A percentile compares a stretch with the other conserved stretches of the same genome.
Conservation (phyloP, 2,888 invertebrate genomes). For the Metopia argyrocephala region DNA sequence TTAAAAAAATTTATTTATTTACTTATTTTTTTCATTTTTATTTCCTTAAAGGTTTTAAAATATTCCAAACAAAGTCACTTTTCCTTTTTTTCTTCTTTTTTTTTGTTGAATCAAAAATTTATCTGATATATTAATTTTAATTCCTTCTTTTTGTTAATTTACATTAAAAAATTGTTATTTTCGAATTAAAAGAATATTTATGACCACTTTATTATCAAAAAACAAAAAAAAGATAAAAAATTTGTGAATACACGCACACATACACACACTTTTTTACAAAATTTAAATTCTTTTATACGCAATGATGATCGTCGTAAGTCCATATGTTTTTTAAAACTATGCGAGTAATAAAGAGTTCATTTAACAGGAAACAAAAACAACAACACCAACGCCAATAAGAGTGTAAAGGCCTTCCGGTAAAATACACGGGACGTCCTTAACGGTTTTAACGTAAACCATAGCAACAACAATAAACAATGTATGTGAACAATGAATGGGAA, state of each 20-base stretch:
- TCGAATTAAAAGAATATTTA: slow-evolving; percentile 26
- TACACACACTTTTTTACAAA: not conserved
- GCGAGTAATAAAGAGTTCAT: slow-evolving; percentile 31
- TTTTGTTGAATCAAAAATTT: no score
- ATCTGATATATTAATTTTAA: not conserved
- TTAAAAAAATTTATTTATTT: not conserved
- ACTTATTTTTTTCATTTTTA: no score
- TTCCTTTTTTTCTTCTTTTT: not conserved
- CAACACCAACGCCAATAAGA: not conserved
- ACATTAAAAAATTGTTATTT: not conserved
- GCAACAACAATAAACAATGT: not conserved
- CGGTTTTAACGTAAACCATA: slow-evolving; percentile 45
- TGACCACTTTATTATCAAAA: slow-evolving; percentile 38
- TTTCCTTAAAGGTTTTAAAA: not conserved
- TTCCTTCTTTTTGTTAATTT: slow-evolving; percentile 32
- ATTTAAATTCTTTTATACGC: not conserved
- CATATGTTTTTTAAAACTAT: not conserved
- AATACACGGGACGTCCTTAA: slow-evolving; percentile 53
- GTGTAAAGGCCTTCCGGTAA: slow-evolving; percentile 57
- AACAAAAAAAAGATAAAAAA: no score
- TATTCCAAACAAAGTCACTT: not conserved
- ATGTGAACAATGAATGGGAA: slow-evolving; percentile 12
- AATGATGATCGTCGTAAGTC: not conserved
- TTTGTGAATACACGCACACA: not conserved
- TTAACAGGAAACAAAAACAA: slow-evolving; percentile 49